phyloP scores from a whole-genome alignment of 2,797 vertebrate species.

The Mormyrops boulengeri region DNA sequence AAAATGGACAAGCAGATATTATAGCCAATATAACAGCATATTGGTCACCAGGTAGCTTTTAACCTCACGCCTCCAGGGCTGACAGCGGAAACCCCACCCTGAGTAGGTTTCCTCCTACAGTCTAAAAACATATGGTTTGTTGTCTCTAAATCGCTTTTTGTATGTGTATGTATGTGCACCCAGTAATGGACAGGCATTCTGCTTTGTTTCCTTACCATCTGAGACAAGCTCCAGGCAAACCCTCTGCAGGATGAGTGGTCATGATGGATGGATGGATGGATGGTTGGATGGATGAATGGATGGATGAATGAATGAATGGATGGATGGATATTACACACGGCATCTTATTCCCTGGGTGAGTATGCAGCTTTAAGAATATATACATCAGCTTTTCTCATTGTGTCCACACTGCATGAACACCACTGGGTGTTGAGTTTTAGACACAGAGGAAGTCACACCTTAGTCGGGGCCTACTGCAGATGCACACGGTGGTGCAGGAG shows the following conservation, averaged over 20 bases:
- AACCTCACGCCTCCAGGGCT: neutral
- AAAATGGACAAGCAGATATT: neutral
- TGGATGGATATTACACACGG: neutral
- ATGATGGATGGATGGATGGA: neutral
- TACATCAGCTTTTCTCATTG: neutral
- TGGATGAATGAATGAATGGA: neutral
- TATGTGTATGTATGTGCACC: neutral
- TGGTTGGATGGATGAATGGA: neutral
- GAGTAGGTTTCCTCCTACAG: neutral
- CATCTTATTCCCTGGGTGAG: neutral
- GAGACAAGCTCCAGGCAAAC: neutral
- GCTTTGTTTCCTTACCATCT: neutral
- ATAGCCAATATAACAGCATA: neutral
- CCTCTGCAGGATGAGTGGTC: neutral
- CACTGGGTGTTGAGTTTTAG: neutral
- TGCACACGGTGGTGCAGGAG: conserved; percentile 26
- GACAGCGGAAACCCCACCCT: neutral
- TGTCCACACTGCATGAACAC: neutral
- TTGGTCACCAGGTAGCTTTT: neutral
- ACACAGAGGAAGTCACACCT: conserved; percentile 25
- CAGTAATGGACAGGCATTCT: neutral
- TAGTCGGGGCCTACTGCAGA: conserved; percentile 38
- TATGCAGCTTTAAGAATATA: neutral
- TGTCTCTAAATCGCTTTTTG: neutral
- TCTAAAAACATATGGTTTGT: neutral